A percentile compares a stretch with the other conserved stretches of the same genome.
phyloP scores from a whole-genome alignment of 2,888 invertebrate genomes.

The Morpho achilles region DNA sequence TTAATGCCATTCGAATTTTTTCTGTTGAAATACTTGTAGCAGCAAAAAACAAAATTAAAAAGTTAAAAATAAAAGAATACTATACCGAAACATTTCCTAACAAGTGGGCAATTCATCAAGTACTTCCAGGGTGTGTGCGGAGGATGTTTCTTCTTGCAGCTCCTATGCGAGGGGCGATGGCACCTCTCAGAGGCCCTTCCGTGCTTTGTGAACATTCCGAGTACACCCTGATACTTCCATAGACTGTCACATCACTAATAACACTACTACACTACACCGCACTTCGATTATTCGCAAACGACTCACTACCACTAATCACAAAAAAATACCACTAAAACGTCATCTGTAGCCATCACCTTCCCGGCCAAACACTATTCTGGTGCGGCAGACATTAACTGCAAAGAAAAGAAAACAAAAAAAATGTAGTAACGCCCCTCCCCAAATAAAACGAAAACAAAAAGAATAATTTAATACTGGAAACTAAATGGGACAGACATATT shows the following conservation, averaged over 20 bases:
- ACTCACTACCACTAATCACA: constrained; percentile 61
- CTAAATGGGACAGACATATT: constrained; percentile 39
- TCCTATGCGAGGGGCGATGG: constrained; percentile 63
- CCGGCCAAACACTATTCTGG: constrained; percentile 56
- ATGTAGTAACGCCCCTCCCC: constrained; percentile 45
- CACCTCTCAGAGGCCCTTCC: constrained; percentile 73
- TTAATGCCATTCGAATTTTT: too few relatives aligned
- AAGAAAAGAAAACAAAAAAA: constrained; percentile 71
- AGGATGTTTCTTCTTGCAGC: constrained; percentile 72
- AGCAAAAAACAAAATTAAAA: background rate
- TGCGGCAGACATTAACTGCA: constrained; percentile 64
- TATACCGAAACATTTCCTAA: constrained; percentile 80
- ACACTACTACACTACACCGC: constrained; percentile 48
- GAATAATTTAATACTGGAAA: constrained; percentile 19
- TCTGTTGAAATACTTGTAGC: too few relatives aligned
- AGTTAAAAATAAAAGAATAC: constrained; percentile 50
- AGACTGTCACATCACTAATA: constrained; percentile 72
- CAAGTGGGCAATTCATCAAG: constrained; percentile 81
- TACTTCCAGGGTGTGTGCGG: constrained; percentile 78
- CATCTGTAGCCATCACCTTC: constrained; percentile 69
- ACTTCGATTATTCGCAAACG: constrained; percentile 40
- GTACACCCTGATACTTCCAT: constrained; percentile 66
- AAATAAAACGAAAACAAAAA: constrained; percentile 37
- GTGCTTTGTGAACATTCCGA: constrained; percentile 77
- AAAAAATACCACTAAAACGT: constrained; percentile 59